These are phyloP conservation scores for Mionectes macconnelli DNA, from an alignment of 2,113 vertebrate species.

Conservation along the genomic window DNA sequence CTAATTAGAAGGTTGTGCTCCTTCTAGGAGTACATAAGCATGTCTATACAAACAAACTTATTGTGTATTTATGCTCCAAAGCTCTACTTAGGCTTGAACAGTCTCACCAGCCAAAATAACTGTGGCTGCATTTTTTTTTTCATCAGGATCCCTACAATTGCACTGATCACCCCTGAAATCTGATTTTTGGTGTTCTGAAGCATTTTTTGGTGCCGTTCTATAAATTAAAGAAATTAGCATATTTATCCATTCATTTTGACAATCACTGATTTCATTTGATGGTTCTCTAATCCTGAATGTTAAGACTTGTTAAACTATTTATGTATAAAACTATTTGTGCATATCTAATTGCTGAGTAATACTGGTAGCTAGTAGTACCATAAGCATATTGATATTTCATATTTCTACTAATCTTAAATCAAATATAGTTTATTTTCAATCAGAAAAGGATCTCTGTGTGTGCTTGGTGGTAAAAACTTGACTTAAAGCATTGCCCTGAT, in stretches of 20 bases:
- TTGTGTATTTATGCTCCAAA: neutral
- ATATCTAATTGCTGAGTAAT: neutral
- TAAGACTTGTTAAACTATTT: neutral
- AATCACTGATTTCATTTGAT: neutral
- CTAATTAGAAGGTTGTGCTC: neutral
- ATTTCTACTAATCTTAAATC: neutral
- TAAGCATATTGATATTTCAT: neutral
- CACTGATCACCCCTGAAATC: neutral
- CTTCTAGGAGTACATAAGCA: neutral
- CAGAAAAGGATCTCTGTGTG: accelerated
- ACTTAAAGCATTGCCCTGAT: neutral
- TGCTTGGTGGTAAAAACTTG: neutral
- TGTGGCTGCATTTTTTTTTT: neutral
- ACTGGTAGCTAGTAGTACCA: neutral
- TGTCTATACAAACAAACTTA: neutral
- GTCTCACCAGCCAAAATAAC: neutral
- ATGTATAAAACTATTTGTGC: neutral
- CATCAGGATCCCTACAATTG: neutral
- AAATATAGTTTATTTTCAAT: neutral
- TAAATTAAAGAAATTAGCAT: neutral
- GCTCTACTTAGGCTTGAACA: neutral
- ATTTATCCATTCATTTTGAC: neutral
- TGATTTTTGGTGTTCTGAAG: neutral
- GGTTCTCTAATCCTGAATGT: neutral
- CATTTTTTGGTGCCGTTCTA: neutral